Evolutionary conservation across 2,797 vertebrate species (phyloP).

Genomic region (Podarcis siculus): DNA sequence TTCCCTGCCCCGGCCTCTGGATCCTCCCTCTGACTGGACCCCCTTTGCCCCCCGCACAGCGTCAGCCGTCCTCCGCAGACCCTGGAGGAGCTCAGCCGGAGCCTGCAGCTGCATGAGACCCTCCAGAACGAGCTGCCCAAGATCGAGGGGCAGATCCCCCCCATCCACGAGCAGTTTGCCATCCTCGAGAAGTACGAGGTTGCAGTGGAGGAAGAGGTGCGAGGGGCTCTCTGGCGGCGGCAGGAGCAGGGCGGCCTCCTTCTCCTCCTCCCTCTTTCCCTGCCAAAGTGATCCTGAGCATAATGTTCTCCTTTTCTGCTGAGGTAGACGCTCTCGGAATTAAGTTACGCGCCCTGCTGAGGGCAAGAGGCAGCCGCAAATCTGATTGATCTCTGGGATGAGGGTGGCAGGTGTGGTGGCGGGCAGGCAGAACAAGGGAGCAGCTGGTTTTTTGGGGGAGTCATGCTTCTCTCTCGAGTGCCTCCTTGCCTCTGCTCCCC

Average conservation of each 20-base stretch:
- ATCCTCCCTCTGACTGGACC: background rate
- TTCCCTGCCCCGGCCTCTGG: too few relatives aligned
- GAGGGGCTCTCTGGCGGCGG: background rate
- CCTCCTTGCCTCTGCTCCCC: too few relatives aligned
- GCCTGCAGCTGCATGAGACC: conserved; percentile 80
- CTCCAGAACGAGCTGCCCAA: conserved; percentile 79
- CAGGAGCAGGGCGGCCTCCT: fast-evolving
- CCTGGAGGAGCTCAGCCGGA: conserved; percentile 78
- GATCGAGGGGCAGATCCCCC: conserved; percentile 80
- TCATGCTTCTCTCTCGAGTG: too few relatives aligned
- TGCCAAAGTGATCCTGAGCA: too few relatives aligned
- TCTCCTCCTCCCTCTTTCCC: background rate
- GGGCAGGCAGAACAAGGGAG: background rate
- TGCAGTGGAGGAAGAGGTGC: conserved; percentile 79
- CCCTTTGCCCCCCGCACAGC: conserved; percentile 52
- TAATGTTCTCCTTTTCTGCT: too few relatives aligned
- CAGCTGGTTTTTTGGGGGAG: background rate
- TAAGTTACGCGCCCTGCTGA: background rate
- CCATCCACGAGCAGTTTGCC: conserved; percentile 86
- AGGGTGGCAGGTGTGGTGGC: too few relatives aligned
- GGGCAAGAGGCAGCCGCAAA: background rate
- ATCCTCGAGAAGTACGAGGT: conserved; percentile 88
- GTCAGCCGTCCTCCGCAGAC: conserved; percentile 79
- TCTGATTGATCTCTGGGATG: background rate
- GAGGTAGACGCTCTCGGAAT: background rate